Evolutionary conservation across 2,888 invertebrate species (phyloP).

Genomic region (Limnephilus auricula): DNA sequence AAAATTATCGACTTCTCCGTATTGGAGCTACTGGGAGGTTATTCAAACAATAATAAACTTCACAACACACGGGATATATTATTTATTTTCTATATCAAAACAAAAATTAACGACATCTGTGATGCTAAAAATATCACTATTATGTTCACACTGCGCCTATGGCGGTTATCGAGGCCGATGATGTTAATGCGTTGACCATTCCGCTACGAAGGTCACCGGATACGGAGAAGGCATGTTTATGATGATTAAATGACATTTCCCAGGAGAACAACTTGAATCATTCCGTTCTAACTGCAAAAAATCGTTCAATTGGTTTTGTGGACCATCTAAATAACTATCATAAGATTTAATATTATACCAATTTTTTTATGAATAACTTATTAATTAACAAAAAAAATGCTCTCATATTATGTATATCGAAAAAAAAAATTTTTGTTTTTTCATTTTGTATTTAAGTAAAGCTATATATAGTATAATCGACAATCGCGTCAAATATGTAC

Average conservation of each 20-base stretch:
- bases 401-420: too few relatives aligned
- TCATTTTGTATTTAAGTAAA: too few relatives aligned
- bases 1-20: too few relatives aligned
- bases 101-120: too few relatives aligned
- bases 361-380: too few relatives aligned
- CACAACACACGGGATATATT: not conserved
- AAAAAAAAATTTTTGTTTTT: too few relatives aligned
- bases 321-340: not conserved
- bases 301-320: not conserved
- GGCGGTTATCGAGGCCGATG: not conserved
- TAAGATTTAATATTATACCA: not conserved
- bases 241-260: not conserved
- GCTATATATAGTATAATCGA: too few relatives aligned
- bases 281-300: not conserved
- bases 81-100: too few relatives aligned
- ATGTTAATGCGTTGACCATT: not conserved
- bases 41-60: not conserved
- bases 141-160: not conserved
- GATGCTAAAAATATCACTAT: too few relatives aligned
- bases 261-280: not conserved
- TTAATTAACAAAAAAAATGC: too few relatives aligned
- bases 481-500: too few relatives aligned
- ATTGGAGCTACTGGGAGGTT: not conserved
- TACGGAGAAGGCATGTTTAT: not conserved
- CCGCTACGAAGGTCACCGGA: not conserved